phyloP scores from a whole-genome alignment of 2,888 invertebrate genomes.

The Euspilapteryx auroguttella region DNA sequence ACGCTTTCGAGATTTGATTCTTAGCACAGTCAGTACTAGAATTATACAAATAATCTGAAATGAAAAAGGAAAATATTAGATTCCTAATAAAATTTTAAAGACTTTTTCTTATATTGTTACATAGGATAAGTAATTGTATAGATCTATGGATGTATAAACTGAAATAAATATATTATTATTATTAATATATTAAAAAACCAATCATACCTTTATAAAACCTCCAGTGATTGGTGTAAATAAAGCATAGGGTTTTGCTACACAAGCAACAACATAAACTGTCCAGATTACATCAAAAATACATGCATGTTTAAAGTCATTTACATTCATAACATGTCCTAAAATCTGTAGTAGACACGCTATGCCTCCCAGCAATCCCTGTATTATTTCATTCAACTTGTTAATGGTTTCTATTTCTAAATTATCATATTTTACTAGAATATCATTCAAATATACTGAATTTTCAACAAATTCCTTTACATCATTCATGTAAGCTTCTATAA shows the following conservation, averaged over 20 bases:
- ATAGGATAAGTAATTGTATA: too few species aligned
- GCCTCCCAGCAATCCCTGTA: conserved; percentile 32
- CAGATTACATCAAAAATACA: conserved; percentile 38
- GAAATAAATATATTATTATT: too few species aligned
- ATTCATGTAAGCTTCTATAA: conserved; percentile 26
- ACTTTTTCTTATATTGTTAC: too few species aligned
- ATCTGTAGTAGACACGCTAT: conserved; percentile 41
- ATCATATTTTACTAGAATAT: too few species aligned
- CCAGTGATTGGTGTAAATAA: conserved; percentile 20
- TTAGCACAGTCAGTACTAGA: too few species aligned
- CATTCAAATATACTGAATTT: too few species aligned
- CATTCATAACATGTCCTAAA: conserved; percentile 34
- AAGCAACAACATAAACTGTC: conserved; percentile 31
- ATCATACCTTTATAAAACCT: conserved; percentile 36
- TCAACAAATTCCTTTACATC: conserved; percentile 21
- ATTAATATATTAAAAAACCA: too few species aligned
- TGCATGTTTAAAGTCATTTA: conserved; percentile 29
- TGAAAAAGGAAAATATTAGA: conserved; percentile 21
- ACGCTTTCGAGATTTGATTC: conserved; percentile 2
- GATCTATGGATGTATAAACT: too few species aligned
- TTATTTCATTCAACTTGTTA: conserved; percentile 22
- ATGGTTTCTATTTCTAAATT: conserved; percentile 19
- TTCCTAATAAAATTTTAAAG: too few species aligned
- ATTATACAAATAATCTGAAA: too few species aligned
- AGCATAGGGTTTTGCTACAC: conserved; percentile 20